Base-by-base conservation (phyloP, 2,113 vertebrate species). In the Oreochromis spilurus region DNA sequence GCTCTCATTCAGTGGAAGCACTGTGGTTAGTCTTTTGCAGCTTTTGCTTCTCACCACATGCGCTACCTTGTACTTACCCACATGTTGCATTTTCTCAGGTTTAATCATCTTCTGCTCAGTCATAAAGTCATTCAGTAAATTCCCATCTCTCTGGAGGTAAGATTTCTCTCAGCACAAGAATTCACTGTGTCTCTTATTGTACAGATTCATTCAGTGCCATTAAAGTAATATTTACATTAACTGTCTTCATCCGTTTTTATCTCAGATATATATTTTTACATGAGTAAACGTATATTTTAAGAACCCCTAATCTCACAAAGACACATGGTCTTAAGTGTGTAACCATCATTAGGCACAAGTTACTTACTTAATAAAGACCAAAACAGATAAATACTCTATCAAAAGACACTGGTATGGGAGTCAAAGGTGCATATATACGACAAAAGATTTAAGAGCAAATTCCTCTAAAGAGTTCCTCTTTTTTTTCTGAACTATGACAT, bases 11-110 rank as follows among this genome's bases (percentile, higher is more conserved):
- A 84, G 70, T 48, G 4, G n/a, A 72, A 8, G 5, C 2, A 4
- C 38, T 79, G 91, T 88, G 87, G 92, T 92, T 84, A 29, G 8
- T 34, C 29, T 36, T 78, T 21, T 89, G 84, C 86, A 83, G 87
- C 77, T 58, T 75, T 50, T 92, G 90, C 87, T 7, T 13, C 19
- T 79, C 60, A 82, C 86, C 89, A 84, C 82, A 45, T 7, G 19
- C 16, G 19, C 52, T 43, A 36, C 10, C 0, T 17, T 11, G 8
- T 50, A 82, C 52, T 67, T 65, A 24, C 38, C 84, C 58, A 53
- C 38, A 21, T 4, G 24, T 43, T 58, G 3, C 43, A 78, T 53
- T 85, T 89, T 54, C 55, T 86, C 58, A n/a, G 21, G 12, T 36
- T 79, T n/a, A 72, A 36, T 31, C n/a, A 34, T 52, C 48, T 26